Conservation (phyloP, 2,113 vertebrate species). For the Hucho hucho region DNA sequence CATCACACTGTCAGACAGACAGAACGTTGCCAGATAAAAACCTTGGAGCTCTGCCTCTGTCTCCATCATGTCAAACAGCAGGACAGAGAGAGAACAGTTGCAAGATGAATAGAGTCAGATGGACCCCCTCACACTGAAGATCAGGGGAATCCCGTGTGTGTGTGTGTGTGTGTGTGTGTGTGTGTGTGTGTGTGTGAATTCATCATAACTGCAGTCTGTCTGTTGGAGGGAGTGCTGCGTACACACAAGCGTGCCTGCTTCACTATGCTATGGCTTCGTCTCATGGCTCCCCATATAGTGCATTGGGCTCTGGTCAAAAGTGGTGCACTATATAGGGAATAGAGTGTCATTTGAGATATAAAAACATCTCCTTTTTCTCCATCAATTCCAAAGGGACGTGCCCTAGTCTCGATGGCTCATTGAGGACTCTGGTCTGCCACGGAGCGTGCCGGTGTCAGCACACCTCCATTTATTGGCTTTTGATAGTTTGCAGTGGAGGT, state of each 20-base stretch:
- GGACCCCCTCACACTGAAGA: not conserved
- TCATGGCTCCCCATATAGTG: too few species aligned
- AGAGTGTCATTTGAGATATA: too few species aligned
- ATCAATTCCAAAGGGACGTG: conserved; percentile 16
- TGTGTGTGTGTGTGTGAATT: not conserved
- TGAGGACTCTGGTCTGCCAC: not conserved
- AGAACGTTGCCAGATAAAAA: conserved; percentile 56
- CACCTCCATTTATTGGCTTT: conserved; percentile 24
- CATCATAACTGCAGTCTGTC: conserved; percentile 32
- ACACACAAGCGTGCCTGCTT: conserved; percentile 1
- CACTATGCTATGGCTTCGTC: too few species aligned
- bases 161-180: not conserved
- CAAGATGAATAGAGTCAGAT: not conserved
- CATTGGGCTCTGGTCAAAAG: too few species aligned
- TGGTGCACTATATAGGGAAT: not conserved
- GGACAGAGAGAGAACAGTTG: not conserved
- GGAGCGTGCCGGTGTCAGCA: conserved; percentile 41
- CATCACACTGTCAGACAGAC: conserved; percentile 37
- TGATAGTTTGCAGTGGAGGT: conserved; percentile 16
- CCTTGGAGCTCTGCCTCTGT: conserved; percentile 31
- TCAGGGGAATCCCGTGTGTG: too few species aligned
- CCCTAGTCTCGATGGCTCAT: not conserved
- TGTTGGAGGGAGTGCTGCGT: conserved; percentile 13
- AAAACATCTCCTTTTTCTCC: conserved; percentile 33
- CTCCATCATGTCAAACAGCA: conserved; percentile 3